phyloP scores from a whole-genome alignment of 2,888 invertebrate genomes.

The Cyrtodaria siliqua region DNA sequence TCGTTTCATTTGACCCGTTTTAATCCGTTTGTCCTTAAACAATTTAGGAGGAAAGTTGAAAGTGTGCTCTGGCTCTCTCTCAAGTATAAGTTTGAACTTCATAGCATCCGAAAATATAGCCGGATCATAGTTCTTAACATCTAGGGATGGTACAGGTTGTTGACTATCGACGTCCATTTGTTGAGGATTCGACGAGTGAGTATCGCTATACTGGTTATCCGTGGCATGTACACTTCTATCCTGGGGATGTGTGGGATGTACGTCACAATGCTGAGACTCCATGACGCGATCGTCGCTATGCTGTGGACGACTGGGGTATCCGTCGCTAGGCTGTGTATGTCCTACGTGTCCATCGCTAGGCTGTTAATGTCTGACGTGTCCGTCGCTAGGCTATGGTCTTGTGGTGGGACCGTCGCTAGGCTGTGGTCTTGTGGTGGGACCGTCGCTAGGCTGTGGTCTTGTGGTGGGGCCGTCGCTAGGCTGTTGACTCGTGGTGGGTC shows the following conservation, averaged over 20 bases:
- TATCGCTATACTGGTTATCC: too few species aligned
- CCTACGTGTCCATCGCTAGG: neutral
- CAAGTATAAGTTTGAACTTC: conserved; percentile 17
- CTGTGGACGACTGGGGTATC: neutral
- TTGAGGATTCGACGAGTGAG: conserved; percentile 13
- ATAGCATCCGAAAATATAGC: conserved; percentile 30
- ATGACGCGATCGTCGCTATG: conserved; percentile 3
- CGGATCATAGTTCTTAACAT: conserved; percentile 10
- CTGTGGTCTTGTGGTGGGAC: neutral
- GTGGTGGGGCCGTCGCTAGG: neutral
- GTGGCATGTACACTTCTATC: too few species aligned
- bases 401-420: neutral
- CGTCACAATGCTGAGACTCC: too few species aligned
- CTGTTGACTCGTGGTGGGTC: neutral
- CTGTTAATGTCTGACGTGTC: neutral
- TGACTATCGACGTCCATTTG: conserved; percentile 20
- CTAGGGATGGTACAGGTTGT: neutral
- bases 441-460: neutral
- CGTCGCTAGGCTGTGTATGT: neutral
- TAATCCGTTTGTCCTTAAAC: conserved; percentile 43
- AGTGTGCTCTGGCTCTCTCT: conserved; percentile 30
- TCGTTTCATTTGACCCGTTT: conserved; percentile 36
- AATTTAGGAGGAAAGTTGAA: conserved; percentile 42
- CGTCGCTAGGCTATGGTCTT: neutral
- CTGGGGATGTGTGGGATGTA: too few species aligned